These are phyloP conservation scores for Thereva nobilitata DNA, from an alignment of 2,888 invertebrate genomes.

Conservation along the genomic window DNA sequence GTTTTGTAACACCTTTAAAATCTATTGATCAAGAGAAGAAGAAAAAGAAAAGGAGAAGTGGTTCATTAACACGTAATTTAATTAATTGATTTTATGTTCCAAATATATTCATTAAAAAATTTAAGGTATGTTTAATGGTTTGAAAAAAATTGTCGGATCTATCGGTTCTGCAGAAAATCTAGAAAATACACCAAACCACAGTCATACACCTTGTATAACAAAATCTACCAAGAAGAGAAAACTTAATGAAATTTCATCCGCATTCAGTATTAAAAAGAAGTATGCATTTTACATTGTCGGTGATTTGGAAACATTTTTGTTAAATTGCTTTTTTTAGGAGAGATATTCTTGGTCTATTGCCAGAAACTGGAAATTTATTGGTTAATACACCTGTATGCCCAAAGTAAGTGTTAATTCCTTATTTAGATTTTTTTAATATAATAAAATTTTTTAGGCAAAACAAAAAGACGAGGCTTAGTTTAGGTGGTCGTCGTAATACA, in stretches of 20 bases:
- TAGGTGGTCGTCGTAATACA: slow-evolving; percentile 44
- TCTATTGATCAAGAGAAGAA: slow-evolving; percentile 58
- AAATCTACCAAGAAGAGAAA: slow-evolving; percentile 70
- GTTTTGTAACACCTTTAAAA: slow-evolving; percentile 57
- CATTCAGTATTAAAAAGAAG: slow-evolving; percentile 72
- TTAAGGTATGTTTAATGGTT: slow-evolving; percentile 74
- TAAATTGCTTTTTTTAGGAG: slow-evolving; percentile 58
- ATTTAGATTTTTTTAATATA: slow-evolving; percentile 2
- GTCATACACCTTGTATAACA: slow-evolving; percentile 65
- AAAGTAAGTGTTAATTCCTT: slow-evolving; percentile 61
- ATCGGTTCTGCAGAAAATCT: slow-evolving; percentile 60
- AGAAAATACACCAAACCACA: slow-evolving; percentile 55
- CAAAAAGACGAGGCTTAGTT: slow-evolving; percentile 45
- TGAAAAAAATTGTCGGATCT: slow-evolving; percentile 77
- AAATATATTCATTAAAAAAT: background rate
- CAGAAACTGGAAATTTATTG: slow-evolving; percentile 63
- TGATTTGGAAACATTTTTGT: too few species aligned
- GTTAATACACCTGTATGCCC: slow-evolving; percentile 64
- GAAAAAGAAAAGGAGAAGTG: slow-evolving; percentile 82
- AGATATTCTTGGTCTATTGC: slow-evolving; percentile 64
- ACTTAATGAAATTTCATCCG: slow-evolving; percentile 61
- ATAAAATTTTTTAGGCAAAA: slow-evolving; percentile 13
- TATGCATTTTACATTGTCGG: slow-evolving; percentile 48
- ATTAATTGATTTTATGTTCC: slow-evolving; percentile 36
- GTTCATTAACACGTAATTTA: slow-evolving; percentile 77